These are phyloP conservation scores for Lagopus muta DNA, from an alignment of 2,113 vertebrate genomes.

Conservation along the genomic window DNA sequence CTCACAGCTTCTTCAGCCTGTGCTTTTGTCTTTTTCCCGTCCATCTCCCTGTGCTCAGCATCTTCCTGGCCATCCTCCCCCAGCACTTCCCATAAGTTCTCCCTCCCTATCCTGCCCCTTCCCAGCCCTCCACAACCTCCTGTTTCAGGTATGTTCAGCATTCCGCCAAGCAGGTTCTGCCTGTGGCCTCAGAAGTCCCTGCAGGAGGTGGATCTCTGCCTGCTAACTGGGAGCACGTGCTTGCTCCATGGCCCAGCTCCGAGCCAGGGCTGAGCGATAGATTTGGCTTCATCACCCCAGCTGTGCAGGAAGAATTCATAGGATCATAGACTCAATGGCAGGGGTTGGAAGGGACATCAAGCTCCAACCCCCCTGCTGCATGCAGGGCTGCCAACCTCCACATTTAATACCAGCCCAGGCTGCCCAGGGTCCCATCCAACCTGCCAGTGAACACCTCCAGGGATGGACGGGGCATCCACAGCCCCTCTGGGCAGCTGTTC, in stretches of 20 bases:
- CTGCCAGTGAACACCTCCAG: too few relatives aligned
- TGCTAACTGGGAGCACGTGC: background rate
- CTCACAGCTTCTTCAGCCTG: background rate
- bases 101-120: background rate
- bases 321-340: too few relatives aligned
- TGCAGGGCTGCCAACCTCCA: too few relatives aligned
- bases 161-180: background rate
- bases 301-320: rapidly evolving
- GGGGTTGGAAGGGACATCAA: too few relatives aligned
- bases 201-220: background rate
- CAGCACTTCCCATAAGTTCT: background rate
- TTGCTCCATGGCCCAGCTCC: background rate
- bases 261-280: background rate
- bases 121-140: background rate
- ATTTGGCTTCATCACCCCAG: background rate
- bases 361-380: too few relatives aligned
- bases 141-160: background rate
- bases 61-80: background rate
- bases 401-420: too few relatives aligned
- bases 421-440: too few relatives aligned
- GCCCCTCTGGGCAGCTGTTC: too few relatives aligned
- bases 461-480: too few relatives aligned
- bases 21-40: background rate
- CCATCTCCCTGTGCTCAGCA: background rate
- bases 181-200: background rate